These are phyloP conservation scores for Eupithecia abbreviata DNA, from an alignment of 2,888 invertebrate genomes.

Conservation along the genomic window DNA sequence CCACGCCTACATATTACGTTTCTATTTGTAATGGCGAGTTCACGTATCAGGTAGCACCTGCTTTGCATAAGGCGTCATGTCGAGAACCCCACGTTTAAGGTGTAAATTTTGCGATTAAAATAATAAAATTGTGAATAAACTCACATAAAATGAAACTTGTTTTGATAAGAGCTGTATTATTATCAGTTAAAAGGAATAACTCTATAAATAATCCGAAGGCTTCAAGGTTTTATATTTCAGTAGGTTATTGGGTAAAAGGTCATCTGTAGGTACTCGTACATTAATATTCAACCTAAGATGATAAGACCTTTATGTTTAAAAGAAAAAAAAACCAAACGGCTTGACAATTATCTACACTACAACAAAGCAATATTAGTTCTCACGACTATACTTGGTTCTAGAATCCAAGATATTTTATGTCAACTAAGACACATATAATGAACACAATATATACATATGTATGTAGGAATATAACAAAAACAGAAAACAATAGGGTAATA, in stretches of 20 bases:
- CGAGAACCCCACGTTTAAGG: constrained; percentile 76
- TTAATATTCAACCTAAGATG: too few species aligned
- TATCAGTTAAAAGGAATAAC: constrained; percentile 39
- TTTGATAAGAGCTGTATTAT: constrained; percentile 61
- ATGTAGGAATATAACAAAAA: background rate
- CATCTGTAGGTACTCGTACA: background rate
- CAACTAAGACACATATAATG: background rate
- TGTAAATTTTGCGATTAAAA: constrained; percentile 81
- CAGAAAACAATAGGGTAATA: background rate
- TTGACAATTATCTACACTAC: background rate
- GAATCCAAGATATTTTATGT: background rate
- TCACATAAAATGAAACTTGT: constrained; percentile 52
- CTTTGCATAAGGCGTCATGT: constrained; percentile 83
- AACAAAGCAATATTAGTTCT: background rate
- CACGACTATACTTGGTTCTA: background rate
- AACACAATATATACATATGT: too few species aligned
- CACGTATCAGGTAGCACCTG: constrained; percentile 83
- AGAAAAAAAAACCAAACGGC: background rate
- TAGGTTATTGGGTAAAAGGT: constrained; percentile 13
- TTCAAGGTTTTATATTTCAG: constrained; percentile 3
- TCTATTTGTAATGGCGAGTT: constrained; percentile 54
- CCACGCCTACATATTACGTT: constrained; percentile 56
- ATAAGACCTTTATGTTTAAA: background rate
- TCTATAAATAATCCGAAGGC: background rate
- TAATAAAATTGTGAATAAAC: constrained; percentile 75